These are phyloP conservation scores for Sitta carolinensis DNA, from an alignment of 2,797 vertebrate genomes.

Conservation along the genomic window DNA sequence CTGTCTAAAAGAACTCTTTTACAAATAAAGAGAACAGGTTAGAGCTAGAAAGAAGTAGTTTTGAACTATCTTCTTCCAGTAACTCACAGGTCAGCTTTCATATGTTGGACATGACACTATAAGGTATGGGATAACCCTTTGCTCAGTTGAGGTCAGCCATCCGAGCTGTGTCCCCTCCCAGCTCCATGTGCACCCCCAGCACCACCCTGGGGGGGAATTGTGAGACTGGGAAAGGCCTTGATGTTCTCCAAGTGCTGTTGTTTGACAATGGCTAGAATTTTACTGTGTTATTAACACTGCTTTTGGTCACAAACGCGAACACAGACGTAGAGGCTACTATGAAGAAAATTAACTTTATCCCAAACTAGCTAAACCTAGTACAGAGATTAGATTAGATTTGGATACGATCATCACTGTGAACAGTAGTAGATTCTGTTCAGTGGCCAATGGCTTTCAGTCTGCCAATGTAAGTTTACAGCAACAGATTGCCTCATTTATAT, in stretches of 20 bases:
- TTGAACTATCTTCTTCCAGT: neutral
- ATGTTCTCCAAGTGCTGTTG: neutral
- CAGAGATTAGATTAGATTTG: neutral
- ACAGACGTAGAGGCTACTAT: neutral
- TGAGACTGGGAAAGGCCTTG: neutral
- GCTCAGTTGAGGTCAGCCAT: neutral
- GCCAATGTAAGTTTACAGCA: neutral
- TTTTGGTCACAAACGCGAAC: neutral
- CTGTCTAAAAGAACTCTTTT: neutral
- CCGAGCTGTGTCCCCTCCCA: neutral
- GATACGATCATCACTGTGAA: neutral
- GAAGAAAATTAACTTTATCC: neutral
- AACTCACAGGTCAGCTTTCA: neutral
- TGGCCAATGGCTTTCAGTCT: neutral
- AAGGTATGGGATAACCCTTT: too few species aligned
- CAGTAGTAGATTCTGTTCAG: neutral
- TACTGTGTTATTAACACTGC: neutral
- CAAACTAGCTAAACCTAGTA: neutral
- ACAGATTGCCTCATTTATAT: neutral
- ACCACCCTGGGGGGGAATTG: accelerated
- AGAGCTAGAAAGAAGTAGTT: neutral
- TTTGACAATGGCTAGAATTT: neutral
- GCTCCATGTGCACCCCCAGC: accelerated
- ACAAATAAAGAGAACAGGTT: neutral
- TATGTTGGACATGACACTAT: neutral